Base-by-base conservation (phyloP, 64 coral and sea anemone species). In the Dendronephthya gigantea region DNA sequence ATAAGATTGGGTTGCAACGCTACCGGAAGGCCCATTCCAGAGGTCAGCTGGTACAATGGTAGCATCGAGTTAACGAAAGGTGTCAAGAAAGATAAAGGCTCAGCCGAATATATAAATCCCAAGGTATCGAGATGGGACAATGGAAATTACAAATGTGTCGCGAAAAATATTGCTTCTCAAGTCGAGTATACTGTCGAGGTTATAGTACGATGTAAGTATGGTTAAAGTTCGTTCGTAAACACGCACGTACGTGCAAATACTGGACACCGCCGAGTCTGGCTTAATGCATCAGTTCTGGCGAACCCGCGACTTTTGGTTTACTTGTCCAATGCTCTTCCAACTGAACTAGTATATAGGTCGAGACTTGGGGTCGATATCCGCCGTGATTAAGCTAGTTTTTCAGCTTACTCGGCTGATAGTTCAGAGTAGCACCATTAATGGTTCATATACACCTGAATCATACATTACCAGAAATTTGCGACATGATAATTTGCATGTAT, bases 141-240 rank as follows among this genome's bases (percentile, higher is more conserved):
- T 79, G 72, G 72, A 36, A 34, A 79, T 79, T 79, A 79, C 22
- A 39, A 36, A 16, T 79, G 72, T 29, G 36, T 36, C 9, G 72
- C 72, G 0, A 79, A 29, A 79, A 79, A 79, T 39, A 79, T 36
- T 34, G 72, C 72, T 1, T 79, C 72, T 15, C 19, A 79, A 79
- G 72, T 36, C 72, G 32, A 79, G 36, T 9, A 79, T 79, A 79
- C 72, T 79, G 72, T 79, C 17, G 9, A 79, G 37, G 72, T 79
- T 29, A 79, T 79, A 9, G 28, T 79, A 39, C 72, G 72, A 34
- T 79, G 72, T 79, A 79, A 29, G 72, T 79, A 79, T 62, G 37
- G 13, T 16, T 35, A 11, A 15, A 36, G 37, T 33, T 28, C 36
- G 22, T 29, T 33, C 36, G 15, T 45, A 6, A 11, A 45, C 4